Evolutionary conservation across 1,140 invertebrate species (phyloP), one percentile per base, ranked within the genome.

Genomic region (Pissodes strobi): DNA sequence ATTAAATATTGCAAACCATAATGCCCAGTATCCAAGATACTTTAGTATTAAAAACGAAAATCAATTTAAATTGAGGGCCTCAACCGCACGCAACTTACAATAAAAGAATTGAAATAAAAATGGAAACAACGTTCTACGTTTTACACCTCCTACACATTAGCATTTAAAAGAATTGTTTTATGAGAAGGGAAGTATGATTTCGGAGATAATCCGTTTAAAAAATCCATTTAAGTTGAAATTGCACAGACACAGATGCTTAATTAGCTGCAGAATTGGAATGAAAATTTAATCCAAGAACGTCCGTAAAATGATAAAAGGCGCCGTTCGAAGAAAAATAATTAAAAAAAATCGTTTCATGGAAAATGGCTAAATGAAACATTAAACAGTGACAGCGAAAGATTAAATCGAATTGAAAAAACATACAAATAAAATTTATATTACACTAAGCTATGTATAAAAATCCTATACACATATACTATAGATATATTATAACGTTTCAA

Each of bases 261-360:
- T 51, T 25, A 51, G 48, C 25, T 51, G 48, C 48, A 51, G 48
- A 51, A 51, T 51, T 51, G 48, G 22, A 25, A 51, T 51, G 48
- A 51, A 51, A 51, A 51, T 51, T 51, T 51, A 51, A 51, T 51
- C 48, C n/a, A 46, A 15, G 48, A 30, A 30, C 48, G 48, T 51
- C 25, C 17, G 48, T 25, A 22, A 51, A 51, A 51, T 51, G 10
- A 30, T 51, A 51, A 51, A 27, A 30, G 48, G 22, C 5, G 12
- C 6, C 48, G 17, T 5, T 51, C 27, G 27, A n/a, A 17, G 48
- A 15, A 51, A 39, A 39, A 39, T 39, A n/a, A 39, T n/a, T n/a
- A 39, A 39, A 39, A 39, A 39, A n/a, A 39, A 39, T n/a, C 37
- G 9, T 30, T 30, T 6, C 27, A 6, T 6, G 4, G 4, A 30